Base-by-base conservation (phyloP, 2,888 invertebrate species). In the Eristalinus aeneus region DNA sequence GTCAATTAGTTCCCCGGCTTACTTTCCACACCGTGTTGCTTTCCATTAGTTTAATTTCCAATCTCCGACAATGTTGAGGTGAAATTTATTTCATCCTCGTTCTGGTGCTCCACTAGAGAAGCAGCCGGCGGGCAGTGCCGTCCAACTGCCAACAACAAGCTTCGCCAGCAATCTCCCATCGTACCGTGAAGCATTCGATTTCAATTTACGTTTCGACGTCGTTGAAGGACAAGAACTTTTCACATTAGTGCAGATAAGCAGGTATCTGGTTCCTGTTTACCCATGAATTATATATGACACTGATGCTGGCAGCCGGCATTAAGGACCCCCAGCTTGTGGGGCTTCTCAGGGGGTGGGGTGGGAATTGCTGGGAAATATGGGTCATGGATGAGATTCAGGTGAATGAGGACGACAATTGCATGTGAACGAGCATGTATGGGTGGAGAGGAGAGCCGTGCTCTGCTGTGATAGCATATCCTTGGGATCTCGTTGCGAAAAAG, bases 221-320 rank as follows among this genome's bases (percentile, higher is more conserved):
- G 60, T 77, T 65, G 32, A 58, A 82, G 86, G 77, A 86, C 86
- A 86, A 81, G 82, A 86, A 86, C 69, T 86, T 86, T 86, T 86
- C 86, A 86, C 86, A 86, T 86, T 86, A 86, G 86, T 86, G 73
- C 73, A 69, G 86, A 86, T 86, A 86, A 86, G 82, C 86, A 86
- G 86, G 82, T 86, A 86, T 86, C 82, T 74, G 77, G 71, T 81
- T 82, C 82, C 82, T 82, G 82, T 86, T 86, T 86, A 74, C 82
- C 86, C 74, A 82, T 86, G 86, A 86, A 86, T 86, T 86, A 86
- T 81, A 86, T 86, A 81, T 82, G 86, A 86, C 78, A 74, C 78
- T 86, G 86, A 86, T 74, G 82, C 54, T 78, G 63, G 69, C 65
- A 69, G 67, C 69, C 53, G 22, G 72, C 69, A 82, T 86, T 86